A percentile compares a stretch with the other conserved stretches of the same genome.
Conservation (phyloP, 2,113 vertebrate genomes). For the Perca flavescens region DNA sequence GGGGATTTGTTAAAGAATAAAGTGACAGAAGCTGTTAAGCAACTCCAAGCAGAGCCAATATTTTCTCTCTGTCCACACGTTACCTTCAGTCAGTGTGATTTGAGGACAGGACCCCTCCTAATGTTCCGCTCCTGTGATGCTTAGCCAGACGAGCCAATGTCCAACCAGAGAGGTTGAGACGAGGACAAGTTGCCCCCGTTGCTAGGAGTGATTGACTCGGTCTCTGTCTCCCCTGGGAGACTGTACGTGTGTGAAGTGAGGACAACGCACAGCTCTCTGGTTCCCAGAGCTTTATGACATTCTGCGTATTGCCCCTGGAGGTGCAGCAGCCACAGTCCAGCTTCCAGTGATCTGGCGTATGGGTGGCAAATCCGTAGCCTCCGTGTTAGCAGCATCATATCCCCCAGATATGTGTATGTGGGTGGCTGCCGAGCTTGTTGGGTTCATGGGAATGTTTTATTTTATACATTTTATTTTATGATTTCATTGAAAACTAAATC, state of each 20-base stretch:
- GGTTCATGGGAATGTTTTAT: conserved; percentile 13
- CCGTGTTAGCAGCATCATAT: conserved; percentile 47
- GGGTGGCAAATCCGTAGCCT: conserved; percentile 67
- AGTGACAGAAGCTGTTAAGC: conserved; percentile 30
- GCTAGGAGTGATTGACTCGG: conserved; percentile 73
- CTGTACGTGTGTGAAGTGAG: conserved; percentile 40
- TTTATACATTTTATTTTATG: conserved; percentile 3
- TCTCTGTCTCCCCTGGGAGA: conserved; percentile 45
- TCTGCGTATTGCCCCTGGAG: conserved; percentile 34
- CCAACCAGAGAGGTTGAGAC: conserved; percentile 59
- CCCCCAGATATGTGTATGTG: conserved; percentile 34
- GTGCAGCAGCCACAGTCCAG: conserved; percentile 28
- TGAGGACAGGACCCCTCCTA: conserved; percentile 65
- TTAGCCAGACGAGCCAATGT: conserved; percentile 61
- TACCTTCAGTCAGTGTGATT: conserved; percentile 38
- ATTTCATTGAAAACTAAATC: conserved; percentile 5
- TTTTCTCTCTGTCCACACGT: conserved; percentile 33
- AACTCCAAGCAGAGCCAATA: conserved; percentile 2
- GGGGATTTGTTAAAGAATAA: conserved; percentile 6
- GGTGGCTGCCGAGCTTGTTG: not conserved
- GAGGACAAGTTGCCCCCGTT: conserved; percentile 77
- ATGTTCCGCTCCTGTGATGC: conserved; percentile 45
- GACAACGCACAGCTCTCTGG: conserved; percentile 40
- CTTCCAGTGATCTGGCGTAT: conserved; percentile 52
- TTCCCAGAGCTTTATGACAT: conserved; percentile 66